Percentiles rank a stretch among this genome's conserved stretches.
These are phyloP conservation scores for Ophion ventricosus DNA, from an alignment of 2,888 invertebrate species.

Conservation along the genomic window DNA sequence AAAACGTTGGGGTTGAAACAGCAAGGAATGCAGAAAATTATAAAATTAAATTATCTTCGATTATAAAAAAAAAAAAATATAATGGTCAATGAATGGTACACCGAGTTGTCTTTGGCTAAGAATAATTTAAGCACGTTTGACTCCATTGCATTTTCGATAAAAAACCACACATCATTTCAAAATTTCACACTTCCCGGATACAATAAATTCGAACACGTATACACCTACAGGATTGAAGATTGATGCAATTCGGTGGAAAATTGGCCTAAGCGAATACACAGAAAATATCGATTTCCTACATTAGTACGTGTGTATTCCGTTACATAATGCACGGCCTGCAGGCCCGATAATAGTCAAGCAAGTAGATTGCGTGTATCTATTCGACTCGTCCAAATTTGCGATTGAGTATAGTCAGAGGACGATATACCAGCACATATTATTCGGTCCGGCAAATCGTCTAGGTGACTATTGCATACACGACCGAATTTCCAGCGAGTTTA, in stretches of 20 bases:
- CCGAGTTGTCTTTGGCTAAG: no score
- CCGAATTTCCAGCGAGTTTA: slow-evolving; percentile 53
- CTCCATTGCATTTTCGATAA: no score
- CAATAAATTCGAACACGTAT: no score
- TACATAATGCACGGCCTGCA: neutral
- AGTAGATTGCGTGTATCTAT: neutral
- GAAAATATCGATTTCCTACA: neutral
- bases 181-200: no score
- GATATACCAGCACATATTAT: neutral
- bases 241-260: no score
- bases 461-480: slow-evolving; percentile 43
- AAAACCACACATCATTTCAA: no score
- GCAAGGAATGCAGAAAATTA: no score
- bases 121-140: no score
- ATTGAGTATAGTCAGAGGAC: neutral
- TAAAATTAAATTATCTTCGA: no score
- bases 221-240: neutral
- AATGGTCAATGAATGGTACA: no score
- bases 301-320: neutral
- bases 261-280: neutral
- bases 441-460: slow-evolving; percentile 22
- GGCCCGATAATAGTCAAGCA: neutral
- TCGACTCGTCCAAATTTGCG: neutral
- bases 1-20: no score
- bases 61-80: no score